Conservation (phyloP, 1,140 invertebrate species). For the Macrotrachela quadricornifera region DNA sequence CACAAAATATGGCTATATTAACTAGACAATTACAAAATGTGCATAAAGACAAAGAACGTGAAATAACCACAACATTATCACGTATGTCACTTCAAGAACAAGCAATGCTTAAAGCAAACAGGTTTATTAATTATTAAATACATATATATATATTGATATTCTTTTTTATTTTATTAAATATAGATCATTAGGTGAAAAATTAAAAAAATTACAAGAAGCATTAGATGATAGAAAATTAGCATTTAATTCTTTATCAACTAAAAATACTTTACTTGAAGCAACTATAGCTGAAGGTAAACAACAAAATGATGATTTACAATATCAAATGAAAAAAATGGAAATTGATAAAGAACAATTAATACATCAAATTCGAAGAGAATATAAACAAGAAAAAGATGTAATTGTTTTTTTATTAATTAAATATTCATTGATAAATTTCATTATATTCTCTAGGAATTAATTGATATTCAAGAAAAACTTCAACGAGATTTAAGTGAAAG, state of each 20-base stretch:
- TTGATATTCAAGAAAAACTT: background rate
- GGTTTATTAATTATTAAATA: no score
- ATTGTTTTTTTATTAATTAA: background rate
- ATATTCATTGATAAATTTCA: background rate
- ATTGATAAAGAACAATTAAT: constrained; percentile 18
- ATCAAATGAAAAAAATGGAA: constrained; percentile 18
- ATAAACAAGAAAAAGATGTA: constrained; percentile 21
- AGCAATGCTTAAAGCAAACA: constrained; percentile 17
- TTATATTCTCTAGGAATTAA: background rate
- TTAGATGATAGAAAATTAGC: constrained; percentile 23
- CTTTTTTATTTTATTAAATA: no score
- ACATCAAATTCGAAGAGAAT: constrained; percentile 16
- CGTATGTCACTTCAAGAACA: constrained; percentile 24
- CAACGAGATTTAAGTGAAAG: constrained; percentile 3
- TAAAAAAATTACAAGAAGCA: constrained; percentile 21
- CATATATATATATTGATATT: no score
- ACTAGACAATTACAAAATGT: constrained; percentile 20
- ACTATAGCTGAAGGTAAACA: constrained; percentile 23
- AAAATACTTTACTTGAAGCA: constrained; percentile 27
- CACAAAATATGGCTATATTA: constrained; percentile 5
- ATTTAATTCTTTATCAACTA: constrained; percentile 23
- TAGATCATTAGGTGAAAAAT: constrained; percentile 17
- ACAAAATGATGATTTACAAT: constrained; percentile 18
- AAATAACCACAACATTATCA: constrained; percentile 19
- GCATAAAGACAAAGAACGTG: constrained; percentile 17